A percentile compares a stretch with the other conserved stretches of the same genome.
Evolutionary conservation across 2,888 invertebrate genomes (phyloP).

Genomic region (Neocrepidodera transversa): DNA sequence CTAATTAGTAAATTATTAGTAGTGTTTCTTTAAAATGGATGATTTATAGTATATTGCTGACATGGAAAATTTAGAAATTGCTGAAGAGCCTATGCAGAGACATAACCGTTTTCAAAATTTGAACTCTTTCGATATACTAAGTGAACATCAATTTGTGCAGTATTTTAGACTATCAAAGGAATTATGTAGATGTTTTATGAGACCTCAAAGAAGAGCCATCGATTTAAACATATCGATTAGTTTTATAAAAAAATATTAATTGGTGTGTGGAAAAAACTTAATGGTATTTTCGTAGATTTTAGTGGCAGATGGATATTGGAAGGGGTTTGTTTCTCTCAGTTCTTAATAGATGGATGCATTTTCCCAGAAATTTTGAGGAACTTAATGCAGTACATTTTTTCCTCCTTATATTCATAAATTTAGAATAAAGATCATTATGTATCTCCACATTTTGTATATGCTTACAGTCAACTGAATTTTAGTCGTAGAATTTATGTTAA

Average conservation of each 20-base stretch:
- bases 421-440: no score
- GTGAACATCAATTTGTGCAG: conserved; percentile 15
- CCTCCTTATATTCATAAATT: no score
- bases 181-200: conserved; percentile 4
- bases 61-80: conserved; percentile 7
- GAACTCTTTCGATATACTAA: conserved; percentile 7
- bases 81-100: background rate
- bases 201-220: conserved; percentile 14
- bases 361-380: no score
- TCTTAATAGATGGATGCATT: conserved; percentile 2
- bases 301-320: conserved; percentile 6
- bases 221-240: conserved; percentile 7
- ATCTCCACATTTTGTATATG: no score
- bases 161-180: conserved; percentile 3
- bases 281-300: background rate
- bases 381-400: no score
- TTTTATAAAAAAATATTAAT: no score
- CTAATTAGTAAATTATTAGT: no score
- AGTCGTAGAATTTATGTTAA: no score
- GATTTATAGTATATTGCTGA: conserved; percentile 6
- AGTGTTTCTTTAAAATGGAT: conserved; percentile 11
- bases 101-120: conserved; percentile 7
- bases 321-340: background rate
- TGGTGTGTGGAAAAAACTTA: no score
- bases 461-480: no score